phyloP scores from a whole-genome alignment of 2,113 vertebrate genomes.

The Mus pahari region DNA sequence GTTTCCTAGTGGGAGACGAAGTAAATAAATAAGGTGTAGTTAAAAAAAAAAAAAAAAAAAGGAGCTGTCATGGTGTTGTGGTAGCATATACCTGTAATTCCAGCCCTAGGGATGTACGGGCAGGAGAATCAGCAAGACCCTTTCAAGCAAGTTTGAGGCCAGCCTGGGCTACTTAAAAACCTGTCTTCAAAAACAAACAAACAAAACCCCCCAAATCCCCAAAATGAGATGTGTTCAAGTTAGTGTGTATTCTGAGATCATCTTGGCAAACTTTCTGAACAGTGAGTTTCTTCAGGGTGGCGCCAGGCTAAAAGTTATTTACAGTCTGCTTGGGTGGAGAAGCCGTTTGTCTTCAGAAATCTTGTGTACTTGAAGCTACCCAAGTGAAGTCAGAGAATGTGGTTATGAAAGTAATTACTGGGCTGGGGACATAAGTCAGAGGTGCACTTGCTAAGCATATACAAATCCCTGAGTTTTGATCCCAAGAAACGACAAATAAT shows the following conservation, averaged over 20 bases:
- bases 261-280: neutral
- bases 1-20: neutral
- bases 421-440: neutral
- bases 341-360: neutral
- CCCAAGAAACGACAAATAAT: neutral
- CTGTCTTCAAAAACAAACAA: neutral
- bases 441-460: neutral
- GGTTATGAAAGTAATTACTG: neutral
- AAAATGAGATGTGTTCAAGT: neutral
- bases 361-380: neutral
- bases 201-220: neutral
- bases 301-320: neutral
- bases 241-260: neutral
- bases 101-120: neutral
- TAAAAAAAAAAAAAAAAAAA: too few species aligned
- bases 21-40: neutral
- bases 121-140: neutral
- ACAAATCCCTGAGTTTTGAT: neutral
- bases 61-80: neutral
- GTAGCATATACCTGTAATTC: too few species aligned
- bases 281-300: constrained; percentile 1
- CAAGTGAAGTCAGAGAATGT: neutral
- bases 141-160: neutral
- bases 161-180: neutral
- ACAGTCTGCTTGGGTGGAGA: neutral